Evolutionary conservation across 2,113 vertebrate genomes (phyloP).

Genomic region (Archilochus colubris): DNA sequence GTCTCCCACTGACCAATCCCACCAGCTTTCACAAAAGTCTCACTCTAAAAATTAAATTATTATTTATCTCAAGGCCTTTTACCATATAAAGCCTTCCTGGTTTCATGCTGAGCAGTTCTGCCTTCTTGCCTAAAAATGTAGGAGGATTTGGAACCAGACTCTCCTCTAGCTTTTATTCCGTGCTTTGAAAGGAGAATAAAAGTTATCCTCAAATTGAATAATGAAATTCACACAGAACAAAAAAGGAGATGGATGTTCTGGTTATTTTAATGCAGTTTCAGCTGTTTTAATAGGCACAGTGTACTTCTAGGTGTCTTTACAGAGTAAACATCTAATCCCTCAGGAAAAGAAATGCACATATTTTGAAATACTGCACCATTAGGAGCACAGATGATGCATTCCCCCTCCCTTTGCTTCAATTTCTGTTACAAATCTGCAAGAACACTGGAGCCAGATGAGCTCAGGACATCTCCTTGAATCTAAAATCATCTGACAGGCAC

Average conservation of each 20-base stretch:
- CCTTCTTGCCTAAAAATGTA: neutral
- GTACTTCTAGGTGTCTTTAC: neutral
- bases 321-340: neutral
- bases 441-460: neutral
- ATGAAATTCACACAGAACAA: neutral
- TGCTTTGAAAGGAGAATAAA: neutral
- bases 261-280: neutral
- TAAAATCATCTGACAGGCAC: neutral
- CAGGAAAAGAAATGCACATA: neutral
- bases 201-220: neutral
- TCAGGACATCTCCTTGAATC: neutral
- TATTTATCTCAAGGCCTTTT: neutral
- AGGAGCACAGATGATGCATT: conserved; percentile 8
- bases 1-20: neutral
- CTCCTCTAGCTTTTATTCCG: neutral
- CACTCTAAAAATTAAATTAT: neutral
- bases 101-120: neutral
- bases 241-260: neutral
- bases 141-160: neutral
- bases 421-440: neutral
- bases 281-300: neutral
- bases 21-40: neutral
- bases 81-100: neutral
- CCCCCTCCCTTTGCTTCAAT: neutral
- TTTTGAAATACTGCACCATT: conserved; percentile 19